Base-by-base conservation (phyloP, 2,888 invertebrate genomes). In the Habroteleia sp. region DNA sequence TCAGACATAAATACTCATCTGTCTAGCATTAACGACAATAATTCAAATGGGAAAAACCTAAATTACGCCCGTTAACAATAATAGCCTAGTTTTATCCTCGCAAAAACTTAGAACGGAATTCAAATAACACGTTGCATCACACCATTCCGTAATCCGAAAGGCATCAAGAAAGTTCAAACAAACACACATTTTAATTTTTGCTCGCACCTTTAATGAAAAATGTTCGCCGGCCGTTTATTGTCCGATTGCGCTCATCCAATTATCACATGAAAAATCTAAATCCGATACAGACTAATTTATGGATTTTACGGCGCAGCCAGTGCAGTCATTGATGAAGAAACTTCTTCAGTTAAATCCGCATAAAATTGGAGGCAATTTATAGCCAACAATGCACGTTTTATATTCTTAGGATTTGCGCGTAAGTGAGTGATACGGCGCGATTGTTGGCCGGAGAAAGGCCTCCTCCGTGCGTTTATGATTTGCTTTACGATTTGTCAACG, bases 401-500 rank as follows among this genome's bases (percentile, higher is more conserved):
- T 71, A 60, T 54, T 65, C 48, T 14, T 37, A 25, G 33, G 56
- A 63, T 63, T 69, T 41, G 65, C 60, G 42, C 69, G 56, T 25
- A 42, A 56, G 52, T 58, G 62, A 65, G 35, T 46, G 69, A 75
- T 72, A 68, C 27, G 54, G 42, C n/a, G 39, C 50, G 48, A 74
- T 68, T 62, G 41, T 7, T 42, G 48, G 39, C 13, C 44, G 46
- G 75, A 65, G 75, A 76, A 75, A 72, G 68, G 76, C 58, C 65
- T 62, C 72, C 48, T 76, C 66, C 62, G 60, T 52, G 66, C 31
- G 56, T 76, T 76, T 76, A 76, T 76, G 68, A 76, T 76, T 76
- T 68, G 72, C 68, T 76, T 73, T 72, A 73, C 72, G 76, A 76
- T 76, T 76, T 73, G 76, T 76, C 76, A 76, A 73, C 76, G 71